Evolutionary conservation across 2,888 invertebrate genomes (phyloP), one percentile per base, ranked within the genome.

Genomic region (Lepidonotus clava): DNA sequence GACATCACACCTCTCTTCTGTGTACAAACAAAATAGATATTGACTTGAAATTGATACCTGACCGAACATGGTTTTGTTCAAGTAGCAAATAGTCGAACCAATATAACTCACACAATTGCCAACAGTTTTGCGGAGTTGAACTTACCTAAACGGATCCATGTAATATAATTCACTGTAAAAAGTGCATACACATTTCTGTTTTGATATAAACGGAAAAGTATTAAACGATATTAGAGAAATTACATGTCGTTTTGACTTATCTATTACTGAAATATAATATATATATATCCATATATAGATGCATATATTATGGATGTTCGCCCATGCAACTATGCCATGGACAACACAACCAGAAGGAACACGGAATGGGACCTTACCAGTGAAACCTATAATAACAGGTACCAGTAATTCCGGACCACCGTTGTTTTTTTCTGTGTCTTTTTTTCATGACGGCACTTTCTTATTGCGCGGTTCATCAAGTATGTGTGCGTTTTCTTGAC

Each of bases 91-190:
- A 8, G 8, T 18, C 8, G 8, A 8, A 46, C 46, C 46, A 11
- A 46, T 18, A 46, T 21, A n/a, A 18, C 24, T 38, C 36, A 71
- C 34, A 71, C 38, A 5, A 36, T 11, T 14, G 71, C 18, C 34
- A 34, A n/a, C 14, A 71, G 34, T 71, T n/a, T n/a, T 18, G 38
- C 32, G 38, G 71, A 36, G 18, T 71, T 34, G 18, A 34, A 34
- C 21, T 71, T 38, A 5, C 38, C n/a, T 32, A 36, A 71, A 71
- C 34, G 21, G 34, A 38, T 34, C 1, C 71, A 11, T 71, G 71
- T 38, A 71, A 71, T 34, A 71, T 71, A 71, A 36, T 36, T 71
- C 71, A 71, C 71, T 71, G 71, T 71, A 71, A 36, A 71, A 71
- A 61, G 61, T 56, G 71, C 71, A 71, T 71, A n/a, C 38, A 71